Evolutionary conservation across 2,797 vertebrate genomes (phyloP).

Genomic region (Tragelaphus eurycerus): DNA sequence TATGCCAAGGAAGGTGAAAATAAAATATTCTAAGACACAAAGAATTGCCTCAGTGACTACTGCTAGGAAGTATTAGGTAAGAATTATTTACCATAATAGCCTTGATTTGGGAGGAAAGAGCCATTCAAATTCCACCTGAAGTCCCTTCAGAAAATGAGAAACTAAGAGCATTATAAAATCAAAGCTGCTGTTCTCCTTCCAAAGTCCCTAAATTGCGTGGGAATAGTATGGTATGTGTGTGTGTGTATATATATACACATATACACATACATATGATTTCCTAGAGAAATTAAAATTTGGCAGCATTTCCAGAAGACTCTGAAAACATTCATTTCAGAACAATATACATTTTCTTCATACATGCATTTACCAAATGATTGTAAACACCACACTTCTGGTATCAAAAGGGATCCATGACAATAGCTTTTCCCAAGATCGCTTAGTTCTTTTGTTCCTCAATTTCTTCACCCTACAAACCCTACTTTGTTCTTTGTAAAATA

Average conservation of each 20-base stretch:
- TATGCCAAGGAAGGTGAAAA: background rate
- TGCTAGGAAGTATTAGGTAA: constrained; percentile 37
- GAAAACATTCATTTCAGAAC: constrained; percentile 37
- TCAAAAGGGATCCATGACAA: background rate
- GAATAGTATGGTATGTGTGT: background rate
- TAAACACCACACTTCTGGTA: background rate
- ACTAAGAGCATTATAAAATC: constrained; percentile 34
- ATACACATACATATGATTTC: background rate
- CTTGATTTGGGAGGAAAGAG: constrained; percentile 45
- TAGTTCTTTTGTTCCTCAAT: background rate
- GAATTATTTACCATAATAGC: constrained; percentile 47
- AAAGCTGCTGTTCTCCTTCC: constrained; percentile 34
- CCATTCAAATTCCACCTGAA: constrained; percentile 9
- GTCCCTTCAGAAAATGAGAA: constrained; percentile 17
- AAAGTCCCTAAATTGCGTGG: background rate
- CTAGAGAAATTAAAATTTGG: constrained; percentile 39
- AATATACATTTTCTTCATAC: background rate
- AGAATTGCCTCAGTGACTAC: background rate
- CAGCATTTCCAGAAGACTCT: background rate
- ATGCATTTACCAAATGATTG: constrained; percentile 2
- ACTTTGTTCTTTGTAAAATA: background rate
- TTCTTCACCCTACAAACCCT: background rate
- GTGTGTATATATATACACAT: rapidly evolving
- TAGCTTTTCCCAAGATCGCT: background rate
- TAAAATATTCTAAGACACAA: constrained; percentile 41